Evolutionary conservation across 2,113 vertebrate genomes (phyloP), one percentile per base, ranked within the genome.

Genomic region (Eidolon helvum): DNA sequence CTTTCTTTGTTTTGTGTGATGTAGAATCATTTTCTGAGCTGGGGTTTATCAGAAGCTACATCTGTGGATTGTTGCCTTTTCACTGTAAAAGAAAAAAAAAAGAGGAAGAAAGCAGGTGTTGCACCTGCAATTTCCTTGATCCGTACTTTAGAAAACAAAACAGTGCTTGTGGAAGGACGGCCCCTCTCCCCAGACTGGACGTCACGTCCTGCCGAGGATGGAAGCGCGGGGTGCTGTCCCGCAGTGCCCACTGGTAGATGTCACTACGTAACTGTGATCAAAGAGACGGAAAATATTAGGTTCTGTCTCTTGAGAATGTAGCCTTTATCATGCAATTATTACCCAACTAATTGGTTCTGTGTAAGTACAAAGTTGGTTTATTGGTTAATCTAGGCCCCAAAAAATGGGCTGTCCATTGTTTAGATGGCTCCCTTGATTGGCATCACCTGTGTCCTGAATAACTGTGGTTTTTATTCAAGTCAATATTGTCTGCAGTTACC

Each of bases 401-500:
- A 97, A 93, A 94, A 84, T 61, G 77, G 28, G 78, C 92, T 90
- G 66, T 59, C 94, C 33, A 55, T 75, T 94, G 94, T 96, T 97
- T 90, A 93, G 95, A 72, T 93, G 97, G 97, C 97, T 89, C 0
- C 95, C 97, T 97, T 98, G 98, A 98, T 96, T 97, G 97, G 93
- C 97, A 96, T 98, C 94, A 97, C 91, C 98, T 97, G 87, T 86
- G 84, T 61, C 89, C 82, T 97, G 98, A 97, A 86, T 96, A 95
- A 92, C 78, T 96, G 87, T 87, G 88, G 82, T 88, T 95, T 95
- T 97, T 97, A 97, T 93, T 98, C 95, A 91, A 96, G 97, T 97
- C 98, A 93, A 97, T 98, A 98, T 92, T 55, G 96, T 94, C 94
- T 97, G 97, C 97, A 97, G 97, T 98, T 97, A 98, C 98, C 98